Evolutionary conservation across 2,797 vertebrate species (phyloP), one percentile per base, ranked within the genome.

Genomic region (Perdix hodgsoniae): DNA sequence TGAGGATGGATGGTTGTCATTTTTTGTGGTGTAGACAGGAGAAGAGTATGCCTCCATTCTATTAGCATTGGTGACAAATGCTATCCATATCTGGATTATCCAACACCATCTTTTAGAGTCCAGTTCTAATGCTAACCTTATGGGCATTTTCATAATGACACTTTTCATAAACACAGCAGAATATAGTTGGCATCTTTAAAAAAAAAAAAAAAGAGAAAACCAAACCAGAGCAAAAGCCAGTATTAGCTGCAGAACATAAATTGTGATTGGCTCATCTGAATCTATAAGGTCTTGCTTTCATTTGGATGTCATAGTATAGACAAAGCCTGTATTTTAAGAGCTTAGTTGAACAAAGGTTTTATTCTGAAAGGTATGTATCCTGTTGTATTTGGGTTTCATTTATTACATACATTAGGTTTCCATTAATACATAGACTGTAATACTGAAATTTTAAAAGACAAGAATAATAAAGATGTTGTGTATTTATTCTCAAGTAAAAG

Each of bases 61-160:
- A 11, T 44, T 27, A 93, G 14, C 16, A 64, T 1, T 26, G 14
- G 18, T 54, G 22, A 42, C 56, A 83, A 77, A 40, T 22, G 9
- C 11, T 73, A 7, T 64, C 64, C 1, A 2, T 42, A 49, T 21
- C 22, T 66, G 45, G 9, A 22, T 49, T 9, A 39, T 21, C 19
- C 17, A 60, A 24, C 4, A 27, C 9, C 31, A 6, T 4, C 3
- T 74, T 61, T 66, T 52, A 27, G n/a, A 27, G 23, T 40, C 40
- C 65, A 49, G 4, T 3, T 65, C 54, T 75, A 31, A 15, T 61
- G 40, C 3, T 60, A 49, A 75, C 37, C 9, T 54, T 5, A 7
- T 1, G 4, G 2, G 21, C 2, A 12, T 39, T 74, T 40, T 56
- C 31, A 17, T 29, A 49, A 49, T 37, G 39, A 26, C 0, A 16